phyloP scores from a whole-genome alignment of 2,888 invertebrate genomes.

The Pediacus dermestoides region DNA sequence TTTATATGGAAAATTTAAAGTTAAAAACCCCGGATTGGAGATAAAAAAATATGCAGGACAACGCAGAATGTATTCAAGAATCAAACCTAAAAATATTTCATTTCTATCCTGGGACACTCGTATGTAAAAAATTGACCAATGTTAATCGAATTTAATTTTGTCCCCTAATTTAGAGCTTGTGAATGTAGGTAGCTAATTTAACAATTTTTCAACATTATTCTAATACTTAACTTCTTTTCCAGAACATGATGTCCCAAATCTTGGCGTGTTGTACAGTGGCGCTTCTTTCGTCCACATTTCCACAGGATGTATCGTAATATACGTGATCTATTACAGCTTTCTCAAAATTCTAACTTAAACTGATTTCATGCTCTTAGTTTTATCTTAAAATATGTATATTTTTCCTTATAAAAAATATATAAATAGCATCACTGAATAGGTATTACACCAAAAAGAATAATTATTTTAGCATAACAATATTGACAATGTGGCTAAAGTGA shows the following conservation, averaged over 20 bases:
- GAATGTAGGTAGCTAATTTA: no score
- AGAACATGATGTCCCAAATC: conserved; percentile 43
- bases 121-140: no score
- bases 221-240: no score
- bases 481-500: conserved; percentile 12
- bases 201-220: no score
- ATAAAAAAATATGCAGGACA: no score
- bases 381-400: conserved; percentile 11
- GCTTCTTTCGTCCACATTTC: conserved; percentile 10
- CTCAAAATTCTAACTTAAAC: conserved; percentile 28
- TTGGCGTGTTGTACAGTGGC: conserved; percentile 37
- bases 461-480: conserved; percentile 27
- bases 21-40: no score
- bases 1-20: no score
- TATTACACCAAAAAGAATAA: conserved; percentile 39
- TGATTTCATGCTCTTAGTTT: conserved; percentile 25
- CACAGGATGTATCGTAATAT: conserved; percentile 12
- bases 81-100: no score
- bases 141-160: no score
- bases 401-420: conserved; percentile 22
- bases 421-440: conserved; percentile 42
- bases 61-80: no score
- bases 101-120: no score
- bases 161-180: no score
- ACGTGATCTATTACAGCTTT: conserved; percentile 17